Evolutionary conservation across 2,888 invertebrate genomes (phyloP).

Genomic region (Junonia oenone): DNA sequence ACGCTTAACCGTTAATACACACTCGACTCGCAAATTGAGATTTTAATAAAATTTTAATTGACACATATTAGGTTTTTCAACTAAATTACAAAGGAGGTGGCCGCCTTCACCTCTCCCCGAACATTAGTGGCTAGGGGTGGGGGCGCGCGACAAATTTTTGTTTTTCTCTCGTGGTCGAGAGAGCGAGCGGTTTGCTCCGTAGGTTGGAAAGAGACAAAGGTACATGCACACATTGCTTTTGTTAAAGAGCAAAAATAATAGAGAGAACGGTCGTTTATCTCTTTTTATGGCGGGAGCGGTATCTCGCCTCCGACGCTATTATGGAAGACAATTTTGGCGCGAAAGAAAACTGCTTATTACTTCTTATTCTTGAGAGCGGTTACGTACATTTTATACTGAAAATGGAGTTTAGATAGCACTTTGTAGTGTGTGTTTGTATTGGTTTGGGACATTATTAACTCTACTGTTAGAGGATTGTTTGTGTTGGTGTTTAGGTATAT

Average conservation of each 20-base stretch:
- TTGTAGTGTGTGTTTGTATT: constrained; percentile 2
- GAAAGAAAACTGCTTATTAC: constrained; percentile 80
- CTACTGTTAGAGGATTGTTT: too few relatives aligned
- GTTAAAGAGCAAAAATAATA: constrained; percentile 79
- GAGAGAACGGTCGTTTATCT: constrained; percentile 79
- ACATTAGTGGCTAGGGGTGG: constrained; percentile 68
- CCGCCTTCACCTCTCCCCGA: constrained; percentile 55
- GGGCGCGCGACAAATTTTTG: constrained; percentile 69
- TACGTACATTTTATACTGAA: constrained; percentile 34
- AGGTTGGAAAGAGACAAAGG: constrained; percentile 63
- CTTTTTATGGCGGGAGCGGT: constrained; percentile 76
- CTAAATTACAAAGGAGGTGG: constrained; percentile 72
- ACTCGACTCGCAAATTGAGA: constrained; percentile 52
- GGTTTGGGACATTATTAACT: neutral
- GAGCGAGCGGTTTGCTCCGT: constrained; percentile 36
- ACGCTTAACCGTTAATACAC: constrained; percentile 46
- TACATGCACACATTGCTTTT: constrained; percentile 75
- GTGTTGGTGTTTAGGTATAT: neutral
- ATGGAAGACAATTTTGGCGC: constrained; percentile 79
- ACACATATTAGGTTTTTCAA: constrained; percentile 72
- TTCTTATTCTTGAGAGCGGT: constrained; percentile 67
- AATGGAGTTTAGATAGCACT: constrained; percentile 31
- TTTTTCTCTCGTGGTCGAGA: constrained; percentile 65
- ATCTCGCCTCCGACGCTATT: constrained; percentile 74
- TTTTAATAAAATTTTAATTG: constrained; percentile 76